Percentiles rank a stretch among this genome's conserved stretches.
Conservation (phyloP, 2,113 vertebrate species). For the Silurus meridionalis region DNA sequence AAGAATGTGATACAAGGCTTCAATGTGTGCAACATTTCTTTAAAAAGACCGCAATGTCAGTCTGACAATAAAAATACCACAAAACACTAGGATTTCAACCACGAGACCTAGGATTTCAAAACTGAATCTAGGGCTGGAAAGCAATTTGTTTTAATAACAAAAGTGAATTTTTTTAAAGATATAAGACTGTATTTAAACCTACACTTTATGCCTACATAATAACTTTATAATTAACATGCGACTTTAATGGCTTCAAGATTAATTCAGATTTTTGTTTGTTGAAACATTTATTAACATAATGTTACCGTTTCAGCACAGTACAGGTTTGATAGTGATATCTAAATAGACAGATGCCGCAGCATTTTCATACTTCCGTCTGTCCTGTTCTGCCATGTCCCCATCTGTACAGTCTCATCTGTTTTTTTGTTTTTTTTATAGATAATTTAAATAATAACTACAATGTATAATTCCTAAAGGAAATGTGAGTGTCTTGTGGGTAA, state of each 20-base stretch:
- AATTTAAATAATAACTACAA: no score
- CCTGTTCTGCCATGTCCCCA: background rate
- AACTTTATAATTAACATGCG: background rate
- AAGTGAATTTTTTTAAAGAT: background rate
- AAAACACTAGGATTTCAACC: slow-evolving; percentile 7
- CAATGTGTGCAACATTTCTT: slow-evolving; percentile 11
- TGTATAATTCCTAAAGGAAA: no score
- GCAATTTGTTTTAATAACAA: background rate
- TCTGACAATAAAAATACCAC: slow-evolving; percentile 14
- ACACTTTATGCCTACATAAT: background rate
- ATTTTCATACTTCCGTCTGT: background rate
- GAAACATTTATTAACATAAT: no score
- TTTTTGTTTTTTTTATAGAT: background rate
- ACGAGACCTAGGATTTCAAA: slow-evolving; percentile 17
- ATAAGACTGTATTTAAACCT: background rate
- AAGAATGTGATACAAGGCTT: slow-evolving; percentile 6
- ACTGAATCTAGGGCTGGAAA: slow-evolving; percentile 26
- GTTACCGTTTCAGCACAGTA: background rate
- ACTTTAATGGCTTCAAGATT: background rate
- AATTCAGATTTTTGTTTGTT: background rate
- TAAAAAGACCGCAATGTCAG: slow-evolving; percentile 5
- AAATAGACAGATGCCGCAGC: no score
- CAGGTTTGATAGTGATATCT: background rate
- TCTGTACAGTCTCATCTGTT: background rate
- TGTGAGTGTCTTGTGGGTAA: no score